These are phyloP conservation scores for Acanthosoma haemorrhoidale DNA, from an alignment of 2,888 invertebrate species.

Conservation along the genomic window DNA sequence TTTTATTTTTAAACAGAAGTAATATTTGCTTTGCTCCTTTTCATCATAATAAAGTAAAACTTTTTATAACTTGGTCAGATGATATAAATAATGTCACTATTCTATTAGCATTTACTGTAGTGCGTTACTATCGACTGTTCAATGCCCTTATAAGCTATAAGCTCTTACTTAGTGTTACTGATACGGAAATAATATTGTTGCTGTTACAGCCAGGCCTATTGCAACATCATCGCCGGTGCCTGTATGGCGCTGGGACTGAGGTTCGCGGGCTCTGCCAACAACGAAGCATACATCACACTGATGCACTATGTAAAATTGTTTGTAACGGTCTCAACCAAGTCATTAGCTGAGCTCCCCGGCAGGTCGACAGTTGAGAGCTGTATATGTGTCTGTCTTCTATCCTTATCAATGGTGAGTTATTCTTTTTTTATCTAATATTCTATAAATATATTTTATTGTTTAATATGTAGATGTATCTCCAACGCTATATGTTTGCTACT, in stretches of 20 bases:
- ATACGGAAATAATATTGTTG: not conserved
- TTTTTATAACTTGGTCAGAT: no score
- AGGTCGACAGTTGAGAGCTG: slow-evolving; percentile 85
- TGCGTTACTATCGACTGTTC: no score
- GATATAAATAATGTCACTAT: no score
- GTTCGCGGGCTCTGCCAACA: slow-evolving; percentile 86
- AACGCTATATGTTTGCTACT: no score
- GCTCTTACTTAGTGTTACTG: no score
- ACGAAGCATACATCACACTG: slow-evolving; percentile 71
- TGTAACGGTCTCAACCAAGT: slow-evolving; percentile 60
- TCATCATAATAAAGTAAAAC: no score
- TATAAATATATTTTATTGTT: no score
- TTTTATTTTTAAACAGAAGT: no score
- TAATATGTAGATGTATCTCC: no score
- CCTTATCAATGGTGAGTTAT: slow-evolving; percentile 66
- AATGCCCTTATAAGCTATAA: no score
- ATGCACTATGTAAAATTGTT: slow-evolving; percentile 67
- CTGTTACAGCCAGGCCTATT: slow-evolving; percentile 80
- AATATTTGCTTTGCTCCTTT: no score
- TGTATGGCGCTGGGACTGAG: slow-evolving; percentile 89
- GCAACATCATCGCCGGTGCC: slow-evolving; percentile 91
- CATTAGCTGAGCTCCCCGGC: slow-evolving; percentile 80
- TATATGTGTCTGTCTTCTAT: slow-evolving; percentile 72
- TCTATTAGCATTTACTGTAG: no score
- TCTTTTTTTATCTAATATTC: not conserved